Evolutionary conservation across 1,140 invertebrate genomes (phyloP), one percentile per base, ranked within the genome.

Genomic region (Drosophila azteca): DNA sequence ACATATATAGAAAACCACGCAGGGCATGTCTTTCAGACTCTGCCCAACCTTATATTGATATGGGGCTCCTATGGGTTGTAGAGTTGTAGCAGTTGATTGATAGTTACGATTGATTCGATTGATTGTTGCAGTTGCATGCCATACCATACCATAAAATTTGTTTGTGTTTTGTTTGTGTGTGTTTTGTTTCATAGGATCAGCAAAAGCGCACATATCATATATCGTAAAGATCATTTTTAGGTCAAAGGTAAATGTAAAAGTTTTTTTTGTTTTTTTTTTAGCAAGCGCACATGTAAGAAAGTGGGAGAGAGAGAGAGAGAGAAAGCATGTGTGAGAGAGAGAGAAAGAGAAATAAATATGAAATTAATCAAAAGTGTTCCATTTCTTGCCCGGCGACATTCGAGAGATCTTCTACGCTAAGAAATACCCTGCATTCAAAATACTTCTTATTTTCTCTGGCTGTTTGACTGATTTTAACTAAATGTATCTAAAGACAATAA

Each of bases 1-100:
- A 79, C 90, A 91, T 68, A 91, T 85, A 83, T 79, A 89, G 60
- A 91, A 81, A 70, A 91, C 70, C 82, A 90, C 79, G 90, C 90
- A 91, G 74, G 77, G 85, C 55, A 77, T 67, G 54, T 90, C 84
- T 65, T 75, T 78, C 58, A 75, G 57, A 83, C 62, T 79, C 77
- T 77, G 70, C 65, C 73, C 57, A 70, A 75, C 71, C 77, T 71
- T 77, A 62, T 46, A 58, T 35, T 17, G 55, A 61, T 63, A 31
- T 62, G 64, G 29, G 48, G 54, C 59, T 43, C 43, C 53, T 57
- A 45, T 39, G 26, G 43, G 17, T 75, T 46, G 53, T 55, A 48
- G 11, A 44, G 67, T 61, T 58, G 50, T 54, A 20, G 70, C n/a
- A 44, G 62, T 54, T 59, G 52, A 59, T 51, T 58, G 24, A 26